Percentiles rank a stretch among this genome's conserved stretches.
Conservation (phyloP, 1,140 invertebrate genomes). For the Drosophila repleta region DNA sequence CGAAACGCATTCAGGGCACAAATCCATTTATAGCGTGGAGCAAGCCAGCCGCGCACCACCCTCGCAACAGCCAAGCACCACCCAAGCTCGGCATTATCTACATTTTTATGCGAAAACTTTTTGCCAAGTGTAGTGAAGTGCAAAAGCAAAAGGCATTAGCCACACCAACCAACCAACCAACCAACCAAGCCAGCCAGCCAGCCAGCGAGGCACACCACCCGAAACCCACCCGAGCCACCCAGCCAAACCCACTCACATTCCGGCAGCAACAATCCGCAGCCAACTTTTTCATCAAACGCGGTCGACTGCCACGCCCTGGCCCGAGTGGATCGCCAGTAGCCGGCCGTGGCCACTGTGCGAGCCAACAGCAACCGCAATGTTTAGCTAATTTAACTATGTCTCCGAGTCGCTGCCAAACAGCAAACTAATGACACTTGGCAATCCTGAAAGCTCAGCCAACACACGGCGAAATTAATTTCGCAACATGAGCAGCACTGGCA, state of each 20-base stretch:
- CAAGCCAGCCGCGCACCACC: background rate
- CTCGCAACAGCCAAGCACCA: background rate
- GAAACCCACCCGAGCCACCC: background rate
- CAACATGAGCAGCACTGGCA: conserved; percentile 17
- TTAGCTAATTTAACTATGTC: conserved; percentile 81
- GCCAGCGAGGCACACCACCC: too few species aligned
- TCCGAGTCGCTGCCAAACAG: conserved; percentile 69
- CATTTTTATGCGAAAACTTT: conserved; percentile 79
- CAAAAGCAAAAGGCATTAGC: conserved; percentile 64
- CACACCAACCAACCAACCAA: conserved; percentile 21
- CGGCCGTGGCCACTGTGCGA: conserved; percentile 8
- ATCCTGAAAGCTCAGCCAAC: conserved; percentile 51
- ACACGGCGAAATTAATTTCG: conserved; percentile 70
- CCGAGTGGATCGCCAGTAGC: background rate
- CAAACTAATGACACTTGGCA: conserved; percentile 77
- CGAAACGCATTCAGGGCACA: conserved; percentile 18
- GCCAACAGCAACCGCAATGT: conserved; percentile 59
- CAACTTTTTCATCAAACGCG: conserved; percentile 53
- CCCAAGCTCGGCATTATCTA: conserved; percentile 59
- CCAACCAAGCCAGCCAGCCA: too few species aligned
- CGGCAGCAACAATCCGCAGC: background rate
- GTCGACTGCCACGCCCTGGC: conserved; percentile 1
- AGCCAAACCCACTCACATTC: background rate
- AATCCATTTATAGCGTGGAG: conserved; percentile 28
- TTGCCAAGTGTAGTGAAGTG: conserved; percentile 66